These are phyloP conservation scores for Erpornis zantholeuca DNA, from an alignment of 2,113 vertebrate genomes.

Conservation along the genomic window DNA sequence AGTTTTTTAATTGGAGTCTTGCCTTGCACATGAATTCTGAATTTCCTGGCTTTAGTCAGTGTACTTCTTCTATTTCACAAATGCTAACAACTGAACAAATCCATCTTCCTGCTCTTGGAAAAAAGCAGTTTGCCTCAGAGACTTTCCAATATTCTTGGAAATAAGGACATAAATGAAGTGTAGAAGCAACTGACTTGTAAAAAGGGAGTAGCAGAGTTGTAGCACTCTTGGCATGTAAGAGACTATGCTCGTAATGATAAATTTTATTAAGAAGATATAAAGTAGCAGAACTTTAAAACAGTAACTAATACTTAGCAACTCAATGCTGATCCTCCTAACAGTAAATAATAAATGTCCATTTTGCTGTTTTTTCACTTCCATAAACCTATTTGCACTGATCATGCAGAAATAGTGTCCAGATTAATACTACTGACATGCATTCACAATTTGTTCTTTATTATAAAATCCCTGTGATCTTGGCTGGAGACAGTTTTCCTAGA, in stretches of 20 bases:
- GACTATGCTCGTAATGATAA: not conserved
- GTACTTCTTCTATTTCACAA: not conserved
- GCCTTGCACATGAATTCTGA: not conserved
- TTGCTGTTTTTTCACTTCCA: not conserved
- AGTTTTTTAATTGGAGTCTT: not conserved
- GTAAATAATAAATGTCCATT: not conserved
- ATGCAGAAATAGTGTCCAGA: not conserved
- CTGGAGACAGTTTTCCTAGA: constrained; percentile 1
- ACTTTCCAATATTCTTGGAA: not conserved
- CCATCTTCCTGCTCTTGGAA: not conserved
- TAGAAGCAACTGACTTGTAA: not conserved
- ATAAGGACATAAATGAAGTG: not conserved
- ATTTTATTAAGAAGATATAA: not conserved
- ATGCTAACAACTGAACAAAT: not conserved
- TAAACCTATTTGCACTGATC: not conserved
- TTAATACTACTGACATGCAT: not conserved
- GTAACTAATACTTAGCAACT: not conserved
- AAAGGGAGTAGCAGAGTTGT: not conserved
- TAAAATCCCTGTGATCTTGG: not conserved
- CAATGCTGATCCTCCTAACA: not conserved
- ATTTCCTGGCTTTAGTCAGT: not conserved
- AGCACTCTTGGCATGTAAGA: not conserved
- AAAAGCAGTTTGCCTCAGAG: not conserved
- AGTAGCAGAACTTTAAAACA: not conserved
- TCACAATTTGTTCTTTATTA: not conserved